These are phyloP conservation scores for Aporophyla lueneburgensis DNA, from an alignment of 2,888 invertebrate genomes.

Conservation along the genomic window DNA sequence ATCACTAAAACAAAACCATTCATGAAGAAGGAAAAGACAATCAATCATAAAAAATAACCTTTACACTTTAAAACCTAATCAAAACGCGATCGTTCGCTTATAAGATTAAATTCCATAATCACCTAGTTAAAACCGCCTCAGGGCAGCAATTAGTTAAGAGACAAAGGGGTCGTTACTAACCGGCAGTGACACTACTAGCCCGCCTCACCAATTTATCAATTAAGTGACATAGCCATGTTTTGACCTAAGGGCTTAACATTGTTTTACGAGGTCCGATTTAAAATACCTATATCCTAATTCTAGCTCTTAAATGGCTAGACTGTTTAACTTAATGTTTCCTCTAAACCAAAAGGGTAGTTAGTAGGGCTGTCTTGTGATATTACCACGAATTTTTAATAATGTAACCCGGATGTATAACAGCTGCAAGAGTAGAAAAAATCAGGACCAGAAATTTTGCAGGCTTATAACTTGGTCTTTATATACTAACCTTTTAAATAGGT, in stretches of 20 bases:
- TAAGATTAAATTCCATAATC: slow-evolving; percentile 47
- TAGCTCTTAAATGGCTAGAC: background rate
- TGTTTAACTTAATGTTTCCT: slow-evolving; percentile 2
- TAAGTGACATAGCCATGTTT: slow-evolving; percentile 43
- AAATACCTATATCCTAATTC: slow-evolving; percentile 44
- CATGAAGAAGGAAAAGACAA: no score
- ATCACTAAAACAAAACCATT: no score
- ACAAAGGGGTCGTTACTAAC: slow-evolving; percentile 59
- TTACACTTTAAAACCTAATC: slow-evolving; percentile 4
- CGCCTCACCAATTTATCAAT: slow-evolving; percentile 58
- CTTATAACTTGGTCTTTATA: no score
- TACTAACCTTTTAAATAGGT: no score
- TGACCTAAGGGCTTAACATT: slow-evolving; percentile 47
- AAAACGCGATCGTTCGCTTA: slow-evolving; percentile 2
- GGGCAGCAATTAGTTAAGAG: slow-evolving; percentile 46
- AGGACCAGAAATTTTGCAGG: no score
- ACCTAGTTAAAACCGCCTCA: slow-evolving; percentile 30
- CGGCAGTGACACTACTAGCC: slow-evolving; percentile 42
- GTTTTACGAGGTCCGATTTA: slow-evolving; percentile 27
- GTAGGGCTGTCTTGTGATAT: background rate
- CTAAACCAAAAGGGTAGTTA: background rate
- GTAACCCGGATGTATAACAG: no score
- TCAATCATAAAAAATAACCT: background rate
- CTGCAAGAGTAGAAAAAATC: no score
- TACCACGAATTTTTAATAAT: no score